Base-by-base conservation (phyloP, 1,140 invertebrate genomes). In the Liolophura sinensis region DNA sequence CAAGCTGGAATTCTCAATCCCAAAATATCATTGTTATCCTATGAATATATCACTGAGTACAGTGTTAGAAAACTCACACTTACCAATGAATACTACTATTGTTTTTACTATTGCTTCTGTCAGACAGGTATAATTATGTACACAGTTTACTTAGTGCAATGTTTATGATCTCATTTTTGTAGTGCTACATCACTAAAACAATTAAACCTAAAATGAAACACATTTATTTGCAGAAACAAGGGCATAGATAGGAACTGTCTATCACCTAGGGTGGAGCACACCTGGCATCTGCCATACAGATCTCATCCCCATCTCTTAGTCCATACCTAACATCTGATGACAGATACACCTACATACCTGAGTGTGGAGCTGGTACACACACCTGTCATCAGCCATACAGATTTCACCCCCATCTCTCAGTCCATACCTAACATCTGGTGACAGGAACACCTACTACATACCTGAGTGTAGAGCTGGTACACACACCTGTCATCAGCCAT, bases 281-380 rank as follows among this genome's bases (percentile, higher is more conserved):
- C 18, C 70, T 67, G 11, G 81, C 72, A 68, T 81, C 78, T 22
- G 75, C 81, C 72, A 82, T 82, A 40, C 68, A 65, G 1, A 82
- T 49, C 15, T 64, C 47, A 65, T 81, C 75, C 4, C 76, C 72
- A 67, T 76, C 24, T 47, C 76, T 77, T 20, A 82, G 56, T 46
- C 81, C 81, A 70, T 81, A 82, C n/a, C 78, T 65, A 0, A 79
- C 78, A 27, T 79, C 70, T 25, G 78, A 75, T 22, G 60, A 68
- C 46, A 54, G 24, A 7, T 54, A 20, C 24, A 20, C 18, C 51
- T 20, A 12, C 24, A 54, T 24, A 54, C 18, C 18, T 20, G 51
- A 54, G 18, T 54, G 18, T 54, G 18, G 24, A 20, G 18, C 15
- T 65, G 40, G 59, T 77, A 82, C 24, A 75, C 62, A 70, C 70